Percentiles rank a stretch among this genome's conserved stretches.
Evolutionary conservation across 2,888 invertebrate genomes (phyloP).

Genomic region (Acleris cristana): DNA sequence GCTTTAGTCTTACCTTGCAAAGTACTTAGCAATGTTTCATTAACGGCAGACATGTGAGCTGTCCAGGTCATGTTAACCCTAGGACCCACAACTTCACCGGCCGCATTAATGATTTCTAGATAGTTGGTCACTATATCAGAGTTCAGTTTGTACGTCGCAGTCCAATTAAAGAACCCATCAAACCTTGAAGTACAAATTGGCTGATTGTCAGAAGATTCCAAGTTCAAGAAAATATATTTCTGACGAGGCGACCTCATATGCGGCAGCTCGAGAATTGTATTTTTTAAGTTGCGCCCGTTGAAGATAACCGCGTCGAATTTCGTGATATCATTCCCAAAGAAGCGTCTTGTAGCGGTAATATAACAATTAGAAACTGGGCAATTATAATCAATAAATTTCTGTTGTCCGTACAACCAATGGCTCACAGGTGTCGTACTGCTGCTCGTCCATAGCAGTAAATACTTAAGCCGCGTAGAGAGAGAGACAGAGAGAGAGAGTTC

Average conservation of each 20-base stretch:
- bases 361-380: no score
- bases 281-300: no score
- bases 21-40: constrained; percentile 38
- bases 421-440: no score
- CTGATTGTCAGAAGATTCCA: constrained; percentile 42
- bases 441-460: no score
- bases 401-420: no score
- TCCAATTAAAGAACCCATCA: constrained; percentile 40
- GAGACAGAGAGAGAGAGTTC: no score
- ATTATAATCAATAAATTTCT: no score
- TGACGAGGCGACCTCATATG: constrained; percentile 31
- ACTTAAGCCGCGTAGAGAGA: no score
- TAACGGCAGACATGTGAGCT: constrained; percentile 53
- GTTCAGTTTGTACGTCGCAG: constrained; percentile 34
- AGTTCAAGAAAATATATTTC: constrained; percentile 42
- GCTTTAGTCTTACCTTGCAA: constrained; percentile 48
- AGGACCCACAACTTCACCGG: constrained; percentile 53
- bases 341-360: no score
- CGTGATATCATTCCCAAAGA: no score
- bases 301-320: no score
- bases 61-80: constrained; percentile 56
- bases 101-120: constrained; percentile 47
- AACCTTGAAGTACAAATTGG: constrained; percentile 38
- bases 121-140: constrained; percentile 37
- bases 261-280: no score